These are phyloP conservation scores for Tretioscincus oriximinensis DNA, from an alignment of 2,113 vertebrate species.

Conservation along the genomic window DNA sequence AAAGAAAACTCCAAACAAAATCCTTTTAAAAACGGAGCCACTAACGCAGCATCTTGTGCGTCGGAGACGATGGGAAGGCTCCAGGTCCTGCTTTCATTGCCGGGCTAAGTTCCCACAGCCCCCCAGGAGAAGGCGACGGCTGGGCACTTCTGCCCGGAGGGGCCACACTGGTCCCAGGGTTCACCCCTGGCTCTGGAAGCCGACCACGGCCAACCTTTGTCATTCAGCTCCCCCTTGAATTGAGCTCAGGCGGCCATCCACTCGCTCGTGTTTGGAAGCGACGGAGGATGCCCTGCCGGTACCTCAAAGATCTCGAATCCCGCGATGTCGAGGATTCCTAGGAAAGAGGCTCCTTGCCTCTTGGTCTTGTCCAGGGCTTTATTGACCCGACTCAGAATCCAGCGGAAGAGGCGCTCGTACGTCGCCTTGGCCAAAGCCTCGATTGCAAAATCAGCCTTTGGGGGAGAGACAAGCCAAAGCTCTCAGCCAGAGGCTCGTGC, in stretches of 20 bases:
- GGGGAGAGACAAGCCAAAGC: not conserved
- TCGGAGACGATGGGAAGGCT: too few relatives aligned
- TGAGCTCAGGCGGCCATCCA: too few relatives aligned
- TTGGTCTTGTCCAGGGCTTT: conserved; percentile 96
- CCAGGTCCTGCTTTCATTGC: too few relatives aligned
- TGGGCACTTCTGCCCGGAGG: too few relatives aligned
- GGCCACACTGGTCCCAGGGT: not conserved
- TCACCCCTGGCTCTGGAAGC: not conserved
- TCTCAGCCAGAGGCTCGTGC: not conserved
- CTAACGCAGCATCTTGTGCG: too few relatives aligned
- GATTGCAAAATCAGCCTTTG: conserved; percentile 88
- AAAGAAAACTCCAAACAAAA: too few relatives aligned
- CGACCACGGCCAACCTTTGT: not conserved
- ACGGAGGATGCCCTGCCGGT: not conserved
- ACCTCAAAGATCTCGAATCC: conserved; percentile 98
- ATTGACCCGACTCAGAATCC: conserved; percentile 90
- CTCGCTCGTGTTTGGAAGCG: not conserved
- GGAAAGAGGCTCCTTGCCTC: conserved; percentile 88
- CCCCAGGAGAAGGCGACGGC: too few relatives aligned
- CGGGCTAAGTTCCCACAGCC: too few relatives aligned
- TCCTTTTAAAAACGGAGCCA: too few relatives aligned
- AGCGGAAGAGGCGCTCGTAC: conserved; percentile 91
- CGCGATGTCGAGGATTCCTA: conserved; percentile 96
- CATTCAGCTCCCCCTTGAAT: too few relatives aligned
- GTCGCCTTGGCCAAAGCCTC: conserved; percentile 95